Conservation (phyloP, 2,888 invertebrate genomes). For the Euplexia lucipara region DNA sequence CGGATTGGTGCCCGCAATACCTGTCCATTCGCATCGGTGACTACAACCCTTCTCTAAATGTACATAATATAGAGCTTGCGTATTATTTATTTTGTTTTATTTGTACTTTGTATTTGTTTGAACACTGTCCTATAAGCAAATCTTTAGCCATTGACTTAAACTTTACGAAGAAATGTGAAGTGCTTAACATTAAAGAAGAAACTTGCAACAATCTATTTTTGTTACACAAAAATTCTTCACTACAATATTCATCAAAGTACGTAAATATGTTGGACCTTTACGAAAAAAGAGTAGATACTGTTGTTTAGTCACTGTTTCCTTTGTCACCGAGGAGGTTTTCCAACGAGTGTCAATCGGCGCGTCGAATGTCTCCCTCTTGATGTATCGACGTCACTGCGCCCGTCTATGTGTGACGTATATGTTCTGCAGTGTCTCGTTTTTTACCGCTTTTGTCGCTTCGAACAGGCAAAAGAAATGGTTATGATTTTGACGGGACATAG, state of each 20-base stretch:
- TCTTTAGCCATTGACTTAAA: not conserved
- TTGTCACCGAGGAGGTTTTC: conserved; percentile 47
- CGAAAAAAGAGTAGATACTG: not conserved
- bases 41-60: conserved; percentile 31
- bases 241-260: conserved; percentile 1
- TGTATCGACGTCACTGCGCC: conserved; percentile 39
- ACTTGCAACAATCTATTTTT: not conserved
- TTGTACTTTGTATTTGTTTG: conserved; percentile 9
- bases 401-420: conserved; percentile 19
- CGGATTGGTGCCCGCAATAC: conserved; percentile 46
- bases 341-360: conserved; percentile 52
- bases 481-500: conserved; percentile 33
- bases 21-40: conserved; percentile 38
- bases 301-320: conserved; percentile 30
- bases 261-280: not conserved
- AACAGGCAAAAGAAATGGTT: conserved; percentile 33
- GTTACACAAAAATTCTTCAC: not conserved
- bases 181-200: not conserved
- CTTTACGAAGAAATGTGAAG: too few relatives aligned
- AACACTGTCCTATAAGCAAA: not conserved
- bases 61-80: not conserved
- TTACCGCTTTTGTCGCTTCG: conserved; percentile 17
- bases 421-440: conserved; percentile 18
- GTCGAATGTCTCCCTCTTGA: conserved; percentile 40
- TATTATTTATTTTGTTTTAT: conserved; percentile 10